Percentiles rank a stretch among this genome's conserved stretches.
phyloP scores from a whole-genome alignment of 2,888 invertebrate species.

The Acrocyrtus sp. region DNA sequence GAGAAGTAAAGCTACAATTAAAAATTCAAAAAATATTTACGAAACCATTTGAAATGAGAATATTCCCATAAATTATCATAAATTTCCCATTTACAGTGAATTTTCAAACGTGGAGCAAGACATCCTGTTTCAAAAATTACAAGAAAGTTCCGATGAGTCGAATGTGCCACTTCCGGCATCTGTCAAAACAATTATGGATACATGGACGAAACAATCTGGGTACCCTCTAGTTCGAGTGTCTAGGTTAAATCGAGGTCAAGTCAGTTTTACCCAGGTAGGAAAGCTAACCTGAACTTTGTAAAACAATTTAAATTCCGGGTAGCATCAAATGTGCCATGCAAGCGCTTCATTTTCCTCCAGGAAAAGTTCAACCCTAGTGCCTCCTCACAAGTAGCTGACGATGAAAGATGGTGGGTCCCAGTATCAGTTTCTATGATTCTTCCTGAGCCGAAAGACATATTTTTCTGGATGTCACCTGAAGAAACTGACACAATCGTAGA shows the following conservation, averaged over 20 bases:
- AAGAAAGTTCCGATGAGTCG: conserved; percentile 34
- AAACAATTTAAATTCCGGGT: too few relatives aligned
- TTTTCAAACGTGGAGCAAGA: conserved; percentile 48
- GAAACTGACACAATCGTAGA: conserved; percentile 10
- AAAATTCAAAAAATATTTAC: too few relatives aligned
- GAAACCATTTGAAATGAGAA: not conserved
- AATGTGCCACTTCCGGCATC: conserved; percentile 32
- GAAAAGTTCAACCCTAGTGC: conserved; percentile 9
- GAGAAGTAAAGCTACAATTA: conserved; percentile 33
- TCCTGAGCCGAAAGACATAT: conserved; percentile 28
- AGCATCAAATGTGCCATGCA: too few relatives aligned
- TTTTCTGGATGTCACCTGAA: conserved; percentile 37
- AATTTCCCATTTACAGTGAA: conserved; percentile 14
- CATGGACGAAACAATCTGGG: conserved; percentile 55
- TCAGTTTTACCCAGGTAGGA: conserved; percentile 38
- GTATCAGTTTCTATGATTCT: conserved; percentile 15
- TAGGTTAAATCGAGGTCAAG: conserved; percentile 1
- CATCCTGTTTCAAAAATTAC: conserved; percentile 48
- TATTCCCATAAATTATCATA: not conserved
- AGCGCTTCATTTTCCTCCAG: not conserved
- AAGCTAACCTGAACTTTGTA: not conserved
- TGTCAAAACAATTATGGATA: conserved; percentile 54
- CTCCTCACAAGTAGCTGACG: not conserved
- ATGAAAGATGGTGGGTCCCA: conserved; percentile 55
- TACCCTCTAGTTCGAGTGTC: conserved; percentile 53